Evolutionary conservation across 2,888 invertebrate genomes (phyloP).

Genomic region (Pelosia muscerda): DNA sequence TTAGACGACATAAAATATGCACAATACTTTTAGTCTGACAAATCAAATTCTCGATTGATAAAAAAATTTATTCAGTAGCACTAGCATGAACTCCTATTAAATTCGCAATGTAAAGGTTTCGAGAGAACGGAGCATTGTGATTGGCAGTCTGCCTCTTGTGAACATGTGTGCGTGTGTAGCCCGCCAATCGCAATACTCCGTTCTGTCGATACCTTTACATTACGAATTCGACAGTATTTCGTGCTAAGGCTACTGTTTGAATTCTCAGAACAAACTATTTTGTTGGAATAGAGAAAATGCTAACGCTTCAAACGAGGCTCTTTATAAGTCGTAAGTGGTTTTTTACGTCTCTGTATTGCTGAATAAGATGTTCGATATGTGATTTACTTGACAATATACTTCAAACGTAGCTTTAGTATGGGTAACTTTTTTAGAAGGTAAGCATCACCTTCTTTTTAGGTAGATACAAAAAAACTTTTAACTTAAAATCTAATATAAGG

Average conservation of each 20-base stretch:
- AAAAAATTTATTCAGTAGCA: neutral
- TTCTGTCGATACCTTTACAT: too few species aligned
- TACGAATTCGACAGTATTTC: too few species aligned
- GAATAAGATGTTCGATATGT: neutral
- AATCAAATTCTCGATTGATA: neutral
- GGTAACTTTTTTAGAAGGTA: neutral
- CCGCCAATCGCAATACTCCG: too few species aligned
- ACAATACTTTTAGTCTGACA: neutral
- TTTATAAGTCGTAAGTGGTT: constrained; percentile 8
- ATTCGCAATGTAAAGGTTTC: too few species aligned
- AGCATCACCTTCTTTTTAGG: neutral
- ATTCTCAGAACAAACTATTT: neutral
- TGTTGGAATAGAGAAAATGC: neutral
- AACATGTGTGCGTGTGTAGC: too few species aligned
- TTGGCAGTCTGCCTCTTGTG: too few species aligned
- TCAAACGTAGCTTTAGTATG: neutral
- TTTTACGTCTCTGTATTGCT: neutral
- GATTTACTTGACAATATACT: neutral
- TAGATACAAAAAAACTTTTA: too few species aligned
- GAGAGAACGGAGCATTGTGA: too few species aligned
- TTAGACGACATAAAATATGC: neutral
- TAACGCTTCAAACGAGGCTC: neutral
- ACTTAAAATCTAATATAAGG: too few species aligned
- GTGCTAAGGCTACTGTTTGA: too few species aligned
- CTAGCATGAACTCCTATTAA: too few species aligned